These are phyloP conservation scores for Triplophysa bombifrons DNA, from an alignment of 2,797 vertebrate genomes.

Conservation along the genomic window DNA sequence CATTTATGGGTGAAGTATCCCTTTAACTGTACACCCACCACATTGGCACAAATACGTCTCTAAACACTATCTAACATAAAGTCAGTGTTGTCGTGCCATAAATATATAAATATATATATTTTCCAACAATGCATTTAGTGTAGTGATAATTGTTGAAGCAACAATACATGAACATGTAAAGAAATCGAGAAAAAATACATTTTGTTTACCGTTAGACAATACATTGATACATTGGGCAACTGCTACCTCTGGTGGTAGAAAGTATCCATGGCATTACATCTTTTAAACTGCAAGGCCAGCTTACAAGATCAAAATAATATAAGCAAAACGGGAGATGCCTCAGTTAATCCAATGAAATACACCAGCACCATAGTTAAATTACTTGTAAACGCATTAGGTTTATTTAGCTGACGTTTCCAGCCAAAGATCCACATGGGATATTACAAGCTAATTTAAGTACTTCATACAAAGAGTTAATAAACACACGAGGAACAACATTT, in stretches of 20 bases:
- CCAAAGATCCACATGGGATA: neutral
- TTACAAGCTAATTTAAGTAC: neutral
- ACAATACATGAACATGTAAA: neutral
- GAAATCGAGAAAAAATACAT: neutral
- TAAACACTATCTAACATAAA: neutral
- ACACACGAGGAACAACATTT: slow-evolving; percentile 42
- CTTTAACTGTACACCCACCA: neutral
- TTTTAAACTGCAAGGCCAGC: too few species aligned
- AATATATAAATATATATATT: too few species aligned
- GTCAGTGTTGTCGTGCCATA: neutral
- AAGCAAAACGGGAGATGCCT: too few species aligned
- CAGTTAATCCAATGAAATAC: slow-evolving; percentile 8
- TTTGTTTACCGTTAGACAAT: too few species aligned
- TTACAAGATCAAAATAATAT: too few species aligned
- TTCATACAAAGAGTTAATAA: slow-evolving; percentile 52
- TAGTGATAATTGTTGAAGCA: neutral
- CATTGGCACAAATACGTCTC: neutral
- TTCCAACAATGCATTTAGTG: too few species aligned
- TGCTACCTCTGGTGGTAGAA: neutral
- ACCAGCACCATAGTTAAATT: neutral
- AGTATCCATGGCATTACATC: neutral
- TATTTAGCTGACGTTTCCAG: neutral
- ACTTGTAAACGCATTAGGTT: neutral
- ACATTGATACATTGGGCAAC: too few species aligned
- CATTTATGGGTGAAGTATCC: too few species aligned